Base-by-base conservation (phyloP, 2,113 vertebrate species). In the Eubucco bourcierii region DNA sequence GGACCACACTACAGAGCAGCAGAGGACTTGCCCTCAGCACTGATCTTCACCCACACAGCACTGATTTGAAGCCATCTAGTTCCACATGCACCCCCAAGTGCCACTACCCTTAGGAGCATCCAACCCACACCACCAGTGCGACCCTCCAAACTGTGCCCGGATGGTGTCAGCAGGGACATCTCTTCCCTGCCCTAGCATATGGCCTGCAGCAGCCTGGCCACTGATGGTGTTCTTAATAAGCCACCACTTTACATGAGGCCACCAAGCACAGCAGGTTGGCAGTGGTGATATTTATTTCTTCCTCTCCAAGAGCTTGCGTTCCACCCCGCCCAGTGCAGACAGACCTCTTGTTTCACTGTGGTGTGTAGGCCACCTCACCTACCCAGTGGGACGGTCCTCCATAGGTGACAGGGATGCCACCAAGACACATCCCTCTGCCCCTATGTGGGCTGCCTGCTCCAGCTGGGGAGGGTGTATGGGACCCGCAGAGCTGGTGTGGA, bases 281-380 rank as follows among this genome's bases (percentile, higher is more conserved):
- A 47, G 34, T 1, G 0, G 55, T 29, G 28, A 7, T 17, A 56
- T 72, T 75, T 64, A 58, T 67, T 84, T n/a, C 47, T 15, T 2
- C 21, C 2, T 4, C 31, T 10, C 6, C 53, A 17, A 25, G 52
- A 73, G 29, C 34, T 0, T 74, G 65, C 15, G 7, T 70, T 60
- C 61, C 55, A 39, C 31, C 2, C 1, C 1, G 0, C n/a, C 60
- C 0, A 1, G 31, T 14, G 50, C 55, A 56, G 15, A 11, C 20
- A 28, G 58, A 20, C 1, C 4, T 50, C 58, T 74, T 1, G 0
- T 2, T 5, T 0, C 2, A 0, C 28, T 52, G 8, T 12, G 33
- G 15, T 4, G 1, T 2, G 0, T 27, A 28, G 21, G 23, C 39
- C 28, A 6, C 3, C 52, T 18, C 20, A 31, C 3, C 4, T 9